Conservation (phyloP, 64 coral and sea anemone species). For the Cladopsammia gracilis region DNA sequence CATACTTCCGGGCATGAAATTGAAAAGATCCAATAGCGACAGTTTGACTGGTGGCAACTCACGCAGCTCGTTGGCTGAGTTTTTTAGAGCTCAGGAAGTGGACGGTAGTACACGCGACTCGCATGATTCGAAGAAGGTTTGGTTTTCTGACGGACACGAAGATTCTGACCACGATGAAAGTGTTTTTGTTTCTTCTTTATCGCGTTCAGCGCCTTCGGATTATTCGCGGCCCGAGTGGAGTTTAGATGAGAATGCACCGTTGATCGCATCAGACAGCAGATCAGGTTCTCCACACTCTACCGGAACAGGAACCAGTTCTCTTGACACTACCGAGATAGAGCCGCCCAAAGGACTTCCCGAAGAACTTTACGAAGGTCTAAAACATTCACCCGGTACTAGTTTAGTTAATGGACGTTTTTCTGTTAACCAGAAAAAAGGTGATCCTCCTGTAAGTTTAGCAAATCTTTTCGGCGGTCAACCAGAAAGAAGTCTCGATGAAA, state of each 20-base stretch:
- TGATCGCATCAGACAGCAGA: neutral
- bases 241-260: slow-evolving; percentile 23
- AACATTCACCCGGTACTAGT: slow-evolving; percentile 8
- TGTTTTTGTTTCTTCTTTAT: neutral
- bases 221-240: slow-evolving; percentile 1
- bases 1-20: slow-evolving; percentile 60
- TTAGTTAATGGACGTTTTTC: slow-evolving; percentile 8
- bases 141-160: neutral
- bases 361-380: slow-evolving; percentile 10
- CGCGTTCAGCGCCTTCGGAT: neutral
- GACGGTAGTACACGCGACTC: neutral
- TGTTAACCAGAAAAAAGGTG: neutral
- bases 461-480: neutral
- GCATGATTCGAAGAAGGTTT: slow-evolving; percentile 18
- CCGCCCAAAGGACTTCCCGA: neutral
- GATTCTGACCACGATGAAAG: neutral
- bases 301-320: neutral
- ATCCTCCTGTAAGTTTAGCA: neutral
- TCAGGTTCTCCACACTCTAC: neutral
- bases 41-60: slow-evolving; percentile 1
- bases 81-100: neutral
- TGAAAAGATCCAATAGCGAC: slow-evolving; percentile 51
- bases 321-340: neutral
- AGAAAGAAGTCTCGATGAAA: neutral
- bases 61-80: neutral